Base-by-base conservation (phyloP, 2,888 invertebrate species). In the Perizoma affinitatum region DNA sequence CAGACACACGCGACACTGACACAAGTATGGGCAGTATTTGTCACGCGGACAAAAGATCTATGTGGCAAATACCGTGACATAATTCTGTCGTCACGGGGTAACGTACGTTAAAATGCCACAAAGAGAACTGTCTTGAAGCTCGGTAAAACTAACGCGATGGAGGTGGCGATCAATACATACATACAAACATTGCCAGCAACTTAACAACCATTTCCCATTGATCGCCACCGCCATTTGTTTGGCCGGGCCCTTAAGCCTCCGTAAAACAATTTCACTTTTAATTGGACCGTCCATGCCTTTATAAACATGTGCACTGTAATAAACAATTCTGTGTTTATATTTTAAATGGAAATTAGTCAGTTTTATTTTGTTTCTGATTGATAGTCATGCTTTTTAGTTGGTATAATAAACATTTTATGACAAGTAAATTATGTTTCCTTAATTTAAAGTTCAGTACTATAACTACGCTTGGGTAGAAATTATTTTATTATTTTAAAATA, bases 231-330 rank as follows among this genome's bases (percentile, higher is more conserved):
- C 22, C 22, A 22, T 22, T 22, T 2, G 22, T 22, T 22, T 22
- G 22, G 22, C 22, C 22, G 3, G 22, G 3, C 22, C 22, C 22
- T 46, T 54, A 53, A 74, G 64, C 61, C 55, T 66, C 68, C 71
- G 73, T 78, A 80, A 80, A 76, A 75, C 75, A 74, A 79, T 78
- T 78, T 72, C 71, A 70, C 63, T 63, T 66, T 70, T 82, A 82
- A 82, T 82, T 82, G 77, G 75, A 61, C 70, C 71, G 71, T 70
- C 68, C 56, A 68, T 57, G 71, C 68, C 67, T 70, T 81, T 80
- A 81, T 33, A 7, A 82, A 80, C 79, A 76, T 74, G 74, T 75
- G 73, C 72, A 70, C 35, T 46, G 49, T 52, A 65, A 64, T 66
- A 65, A 69, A 67, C 66, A 66, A 62, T 68, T 56, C 52, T 46